Base-by-base conservation (phyloP, 2,113 vertebrate species). In the Tetraodon nigroviridis region DNA sequence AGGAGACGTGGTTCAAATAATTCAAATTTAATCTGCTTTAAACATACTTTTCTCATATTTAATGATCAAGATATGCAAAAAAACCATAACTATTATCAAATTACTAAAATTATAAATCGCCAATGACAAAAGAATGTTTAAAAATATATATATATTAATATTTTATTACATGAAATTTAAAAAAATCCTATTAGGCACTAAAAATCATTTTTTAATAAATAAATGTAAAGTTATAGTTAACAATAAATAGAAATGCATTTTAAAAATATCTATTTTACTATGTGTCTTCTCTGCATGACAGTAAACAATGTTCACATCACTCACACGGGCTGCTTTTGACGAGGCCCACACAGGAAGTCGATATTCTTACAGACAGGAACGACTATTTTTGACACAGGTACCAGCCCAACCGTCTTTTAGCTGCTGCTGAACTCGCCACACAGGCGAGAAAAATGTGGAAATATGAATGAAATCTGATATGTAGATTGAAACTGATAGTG, bases 331-430 rank as follows among this genome's bases (percentile, higher is more conserved):
- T 66, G 61, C 59, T 78, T 71, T 44, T 46, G 61, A 6, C 62
- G 53, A 67, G 69, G 59, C 66, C 22, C 47, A 64, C 55, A 75
- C 74, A 74, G 73, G 80, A 80, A 78, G 67, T 77, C 51, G 41
- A 19, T 73, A 60, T 77, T 64, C 45, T 59, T 73, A 56, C 65
- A 78, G 69, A 51, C 58, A 15, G 40, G 61, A 46, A 53, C 29
- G 46, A 66, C 70, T 76, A 66, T 71, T 82, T 79, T 70, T 75
- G 64, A 80, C 60, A 65, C 19, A 7, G n/a, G 49, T 55, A 27
- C 69, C 70, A 80, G 60, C 72, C 7, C 19, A 15, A 56, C 42
- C 24, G 46, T 54, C 22, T 64, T 69, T 62, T 53, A 78, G 51
- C 71, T 68, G 10, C 59, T 62, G 54, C 67, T 58, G 57, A 69